A percentile compares a stretch with the other conserved stretches of the same genome.
phyloP scores from a whole-genome alignment of 2,797 vertebrate species.

The Cossypha polioptera region DNA sequence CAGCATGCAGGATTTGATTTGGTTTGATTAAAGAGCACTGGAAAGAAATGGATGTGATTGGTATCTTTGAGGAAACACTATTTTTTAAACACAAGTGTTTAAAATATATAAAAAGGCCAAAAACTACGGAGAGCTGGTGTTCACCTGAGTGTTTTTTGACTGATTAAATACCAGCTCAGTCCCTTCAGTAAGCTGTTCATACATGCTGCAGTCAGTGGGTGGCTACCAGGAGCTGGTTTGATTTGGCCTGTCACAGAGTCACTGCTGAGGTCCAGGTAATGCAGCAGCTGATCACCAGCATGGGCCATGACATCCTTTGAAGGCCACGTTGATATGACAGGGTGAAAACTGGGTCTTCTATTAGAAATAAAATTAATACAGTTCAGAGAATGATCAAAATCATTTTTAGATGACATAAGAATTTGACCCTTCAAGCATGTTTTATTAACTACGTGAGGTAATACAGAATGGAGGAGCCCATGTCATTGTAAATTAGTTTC shows the following conservation, averaged over 20 bases:
- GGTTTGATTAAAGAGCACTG: background rate
- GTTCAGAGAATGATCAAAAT: constrained; percentile 43
- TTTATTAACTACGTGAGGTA: constrained; percentile 16
- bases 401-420: constrained; percentile 31
- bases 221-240: constrained; percentile 55
- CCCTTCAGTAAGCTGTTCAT: background rate
- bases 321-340: constrained; percentile 48
- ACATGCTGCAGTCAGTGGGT: background rate
- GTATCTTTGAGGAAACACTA: background rate
- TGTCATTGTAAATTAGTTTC: constrained; percentile 67
- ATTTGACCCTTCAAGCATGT: constrained; percentile 45
- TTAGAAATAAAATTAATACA: constrained; percentile 6
- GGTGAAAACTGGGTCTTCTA: constrained; percentile 44
- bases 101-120: background rate
- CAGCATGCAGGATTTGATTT: background rate
- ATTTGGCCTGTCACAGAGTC: constrained; percentile 44
- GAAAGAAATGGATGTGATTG: background rate
- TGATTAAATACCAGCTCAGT: background rate
- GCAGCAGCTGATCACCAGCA: constrained; percentile 68
- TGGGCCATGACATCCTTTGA: constrained; percentile 66
- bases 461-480: constrained; percentile 13
- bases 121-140: background rate
- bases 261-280: constrained; percentile 47
- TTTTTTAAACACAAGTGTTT: background rate
- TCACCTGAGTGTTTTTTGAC: background rate